Conservation (phyloP, 2,888 invertebrate genomes). For the Ashinkailepas kermadecensis region DNA sequence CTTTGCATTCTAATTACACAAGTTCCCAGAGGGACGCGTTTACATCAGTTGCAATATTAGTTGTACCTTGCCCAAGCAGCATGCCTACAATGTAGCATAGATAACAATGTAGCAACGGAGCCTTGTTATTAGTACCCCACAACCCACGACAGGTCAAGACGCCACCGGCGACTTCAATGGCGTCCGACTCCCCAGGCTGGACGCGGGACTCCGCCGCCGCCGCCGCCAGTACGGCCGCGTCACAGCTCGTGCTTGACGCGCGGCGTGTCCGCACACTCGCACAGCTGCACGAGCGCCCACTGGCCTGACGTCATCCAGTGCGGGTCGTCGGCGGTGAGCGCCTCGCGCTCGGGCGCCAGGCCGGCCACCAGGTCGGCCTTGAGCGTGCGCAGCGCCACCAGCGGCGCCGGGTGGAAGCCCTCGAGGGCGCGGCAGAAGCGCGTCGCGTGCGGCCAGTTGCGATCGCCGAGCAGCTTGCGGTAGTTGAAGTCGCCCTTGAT, state of each 20-base stretch:
- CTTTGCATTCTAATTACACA: no score
- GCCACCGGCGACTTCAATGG: no score
- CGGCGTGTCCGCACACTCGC: conserved; percentile 19
- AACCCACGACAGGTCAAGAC: no score
- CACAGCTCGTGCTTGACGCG: background rate
- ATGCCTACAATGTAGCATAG: no score
- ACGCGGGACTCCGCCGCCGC: no score
- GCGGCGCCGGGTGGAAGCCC: conserved; percentile 72
- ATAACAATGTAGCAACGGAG: no score
- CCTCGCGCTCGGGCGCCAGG: conserved; percentile 46
- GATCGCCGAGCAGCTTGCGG: conserved; percentile 81
- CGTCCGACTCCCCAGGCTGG: no score
- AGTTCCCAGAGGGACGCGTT: no score
- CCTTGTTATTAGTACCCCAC: no score
- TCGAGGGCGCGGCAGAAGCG: conserved; percentile 54
- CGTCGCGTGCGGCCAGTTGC: conserved; percentile 65
- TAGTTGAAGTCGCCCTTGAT: conserved; percentile 78
- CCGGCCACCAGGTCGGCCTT: conserved; percentile 86
- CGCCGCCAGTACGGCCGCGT: background rate
- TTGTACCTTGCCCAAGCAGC: no score
- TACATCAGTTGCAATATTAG: no score
- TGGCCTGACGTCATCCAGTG: conserved; percentile 80
- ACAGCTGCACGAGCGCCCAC: conserved; percentile 67
- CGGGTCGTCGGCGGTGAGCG: background rate
- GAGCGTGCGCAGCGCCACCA: conserved; percentile 73